A percentile compares a stretch with the other conserved stretches of the same genome.
Conservation (phyloP, 2,888 invertebrate species). For the Panopea generosa region DNA sequence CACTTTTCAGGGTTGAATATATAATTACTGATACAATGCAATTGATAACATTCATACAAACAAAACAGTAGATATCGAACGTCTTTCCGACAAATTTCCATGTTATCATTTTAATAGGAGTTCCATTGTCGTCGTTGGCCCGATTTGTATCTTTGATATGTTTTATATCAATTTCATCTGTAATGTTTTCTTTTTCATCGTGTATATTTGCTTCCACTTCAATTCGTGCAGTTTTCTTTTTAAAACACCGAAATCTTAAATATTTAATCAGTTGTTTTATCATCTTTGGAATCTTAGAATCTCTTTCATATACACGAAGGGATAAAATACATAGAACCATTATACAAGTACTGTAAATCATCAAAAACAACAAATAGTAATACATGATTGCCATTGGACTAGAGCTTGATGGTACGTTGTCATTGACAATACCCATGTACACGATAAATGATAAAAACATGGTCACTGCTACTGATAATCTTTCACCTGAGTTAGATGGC, state of each 20-base stretch:
- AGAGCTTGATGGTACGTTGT: slow-evolving; percentile 51
- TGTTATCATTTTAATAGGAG: too few species aligned
- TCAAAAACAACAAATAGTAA: slow-evolving; percentile 40
- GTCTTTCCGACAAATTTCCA: slow-evolving; percentile 17
- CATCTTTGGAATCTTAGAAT: neutral
- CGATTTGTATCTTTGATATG: too few species aligned
- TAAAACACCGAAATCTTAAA: neutral
- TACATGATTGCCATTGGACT: slow-evolving; percentile 49
- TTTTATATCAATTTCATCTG: too few species aligned
- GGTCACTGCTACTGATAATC: slow-evolving; percentile 52
- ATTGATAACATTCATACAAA: too few species aligned
- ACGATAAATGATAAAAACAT: slow-evolving; percentile 56
- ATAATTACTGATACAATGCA: too few species aligned
- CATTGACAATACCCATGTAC: slow-evolving; percentile 48
- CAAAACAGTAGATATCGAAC: slow-evolving; percentile 3
- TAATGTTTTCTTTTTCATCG: too few species aligned
- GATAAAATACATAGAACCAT: slow-evolving; percentile 48
- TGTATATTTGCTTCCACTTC: too few species aligned
- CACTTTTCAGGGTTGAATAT: too few species aligned
- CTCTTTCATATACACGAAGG: slow-evolving; percentile 28
- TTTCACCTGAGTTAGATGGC: slow-evolving; percentile 48
- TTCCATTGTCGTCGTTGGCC: too few species aligned
- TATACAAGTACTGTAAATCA: slow-evolving; percentile 40
- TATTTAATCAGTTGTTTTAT: neutral
- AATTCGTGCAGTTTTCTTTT: neutral